Percentiles rank a stretch among this genome's conserved stretches.
phyloP scores from a whole-genome alignment of 2,113 vertebrate species.

The Rhabdomys dilectus region DNA sequence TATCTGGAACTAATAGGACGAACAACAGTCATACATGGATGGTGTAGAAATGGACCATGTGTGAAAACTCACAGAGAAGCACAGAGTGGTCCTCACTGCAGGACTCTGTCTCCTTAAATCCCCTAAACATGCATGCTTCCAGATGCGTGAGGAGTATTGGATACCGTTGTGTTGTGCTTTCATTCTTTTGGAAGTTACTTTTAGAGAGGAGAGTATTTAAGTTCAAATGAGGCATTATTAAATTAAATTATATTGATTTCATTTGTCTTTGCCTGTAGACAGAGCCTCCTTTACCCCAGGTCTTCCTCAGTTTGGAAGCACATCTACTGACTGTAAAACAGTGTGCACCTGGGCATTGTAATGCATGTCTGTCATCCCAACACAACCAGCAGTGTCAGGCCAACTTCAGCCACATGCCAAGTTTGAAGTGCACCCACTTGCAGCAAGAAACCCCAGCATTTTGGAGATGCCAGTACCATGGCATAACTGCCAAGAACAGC shows the following conservation, averaged over 20 bases:
- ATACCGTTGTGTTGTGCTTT: neutral
- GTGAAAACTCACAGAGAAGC: neutral
- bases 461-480: neutral
- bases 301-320: neutral
- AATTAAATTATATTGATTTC: neutral
- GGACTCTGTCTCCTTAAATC: neutral
- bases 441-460: neutral
- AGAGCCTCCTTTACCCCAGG: neutral
- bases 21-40: neutral
- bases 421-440: neutral
- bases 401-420: neutral
- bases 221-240: neutral
- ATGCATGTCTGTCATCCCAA: too few relatives aligned
- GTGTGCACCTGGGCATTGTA: neutral
- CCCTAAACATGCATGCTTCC: neutral
- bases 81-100: neutral
- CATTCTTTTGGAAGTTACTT: conserved; percentile 29
- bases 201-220: conserved; percentile 34
- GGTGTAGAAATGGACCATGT: neutral
- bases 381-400: too few relatives aligned
- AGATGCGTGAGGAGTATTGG: neutral
- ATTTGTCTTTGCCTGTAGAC: neutral
- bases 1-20: neutral
- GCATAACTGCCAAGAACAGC: neutral
- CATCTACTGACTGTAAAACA: neutral